phyloP scores from a whole-genome alignment of 2,888 invertebrate genomes.

The Fragum whitleyi region DNA sequence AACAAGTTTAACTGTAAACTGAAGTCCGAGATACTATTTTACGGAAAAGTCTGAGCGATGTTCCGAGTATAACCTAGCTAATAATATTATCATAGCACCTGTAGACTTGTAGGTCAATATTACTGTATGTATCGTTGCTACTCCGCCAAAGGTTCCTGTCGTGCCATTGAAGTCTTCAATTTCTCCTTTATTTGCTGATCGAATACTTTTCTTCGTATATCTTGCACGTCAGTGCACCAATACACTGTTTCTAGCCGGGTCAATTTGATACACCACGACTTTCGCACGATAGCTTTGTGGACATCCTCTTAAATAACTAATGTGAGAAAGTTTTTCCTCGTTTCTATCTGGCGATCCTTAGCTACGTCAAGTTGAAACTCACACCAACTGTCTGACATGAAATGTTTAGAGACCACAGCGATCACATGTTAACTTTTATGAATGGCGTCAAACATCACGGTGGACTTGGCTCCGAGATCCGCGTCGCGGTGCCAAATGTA shows the following conservation, averaged over 20 bases:
- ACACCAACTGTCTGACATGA: slow-evolving; percentile 59
- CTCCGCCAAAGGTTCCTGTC: not conserved
- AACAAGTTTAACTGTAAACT: too few relatives aligned
- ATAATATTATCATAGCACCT: too few relatives aligned
- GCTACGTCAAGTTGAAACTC: slow-evolving; percentile 58
- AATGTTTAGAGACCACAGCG: slow-evolving; percentile 54
- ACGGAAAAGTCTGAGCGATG: too few relatives aligned
- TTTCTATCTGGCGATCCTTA: slow-evolving; percentile 34
- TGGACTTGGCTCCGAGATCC: slow-evolving; percentile 24
- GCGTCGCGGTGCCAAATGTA: slow-evolving; percentile 32
- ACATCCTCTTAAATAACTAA: slow-evolving; percentile 49
- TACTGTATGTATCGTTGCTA: not conserved
- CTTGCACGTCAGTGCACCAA: slow-evolving; percentile 31
- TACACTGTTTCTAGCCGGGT: slow-evolving; percentile 29
- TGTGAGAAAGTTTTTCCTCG: slow-evolving; percentile 35
- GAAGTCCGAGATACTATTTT: too few relatives aligned
- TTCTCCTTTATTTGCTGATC: slow-evolving; percentile 33
- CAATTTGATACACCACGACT: slow-evolving; percentile 37
- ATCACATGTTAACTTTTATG: slow-evolving; percentile 50
- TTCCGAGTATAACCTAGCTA: too few relatives aligned
- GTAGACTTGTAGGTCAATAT: not conserved
- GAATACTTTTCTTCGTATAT: slow-evolving; percentile 37
- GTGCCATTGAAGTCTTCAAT: not conserved
- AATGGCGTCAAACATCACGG: slow-evolving; percentile 52
- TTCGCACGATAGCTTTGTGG: slow-evolving; percentile 19